phyloP scores from a whole-genome alignment of 2,113 vertebrate genomes.

The Heterocephalus glaber region DNA sequence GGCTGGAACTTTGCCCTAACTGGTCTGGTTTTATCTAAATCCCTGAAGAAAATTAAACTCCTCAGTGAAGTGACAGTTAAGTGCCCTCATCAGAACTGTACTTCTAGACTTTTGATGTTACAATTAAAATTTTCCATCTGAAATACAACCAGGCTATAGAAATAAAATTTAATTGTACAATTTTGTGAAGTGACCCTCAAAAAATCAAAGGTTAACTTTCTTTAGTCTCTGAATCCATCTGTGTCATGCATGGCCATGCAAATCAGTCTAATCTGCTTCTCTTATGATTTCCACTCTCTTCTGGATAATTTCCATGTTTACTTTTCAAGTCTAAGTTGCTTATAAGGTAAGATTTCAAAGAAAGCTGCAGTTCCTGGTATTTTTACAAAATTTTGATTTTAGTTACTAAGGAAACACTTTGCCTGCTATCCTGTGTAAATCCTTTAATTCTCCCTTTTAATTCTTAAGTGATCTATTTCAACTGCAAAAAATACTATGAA shows the following conservation, averaged over 20 bases:
- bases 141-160: neutral
- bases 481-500: slow-evolving; percentile 53
- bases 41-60: neutral
- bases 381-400: slow-evolving; percentile 58
- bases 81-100: neutral
- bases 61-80: neutral
- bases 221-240: slow-evolving; percentile 79
- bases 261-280: slow-evolving; percentile 74
- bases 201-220: slow-evolving; percentile 83
- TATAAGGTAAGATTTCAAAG: slow-evolving; percentile 77
- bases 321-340: slow-evolving; percentile 70
- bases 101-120: neutral
- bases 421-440: slow-evolving; percentile 45
- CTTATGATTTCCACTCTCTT: slow-evolving; percentile 67
- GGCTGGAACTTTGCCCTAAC: neutral
- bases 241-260: slow-evolving; percentile 70
- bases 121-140: neutral
- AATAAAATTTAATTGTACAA: slow-evolving; percentile 38
- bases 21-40: neutral
- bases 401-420: slow-evolving; percentile 73
- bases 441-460: slow-evolving; percentile 56
- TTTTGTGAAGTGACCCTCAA: slow-evolving; percentile 42
- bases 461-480: slow-evolving; percentile 74
- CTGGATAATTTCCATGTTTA: slow-evolving; percentile 60
- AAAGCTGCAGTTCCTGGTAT: slow-evolving; percentile 54